Conservation (phyloP, 2,113 vertebrate species). For the Gadus macrocephalus region DNA sequence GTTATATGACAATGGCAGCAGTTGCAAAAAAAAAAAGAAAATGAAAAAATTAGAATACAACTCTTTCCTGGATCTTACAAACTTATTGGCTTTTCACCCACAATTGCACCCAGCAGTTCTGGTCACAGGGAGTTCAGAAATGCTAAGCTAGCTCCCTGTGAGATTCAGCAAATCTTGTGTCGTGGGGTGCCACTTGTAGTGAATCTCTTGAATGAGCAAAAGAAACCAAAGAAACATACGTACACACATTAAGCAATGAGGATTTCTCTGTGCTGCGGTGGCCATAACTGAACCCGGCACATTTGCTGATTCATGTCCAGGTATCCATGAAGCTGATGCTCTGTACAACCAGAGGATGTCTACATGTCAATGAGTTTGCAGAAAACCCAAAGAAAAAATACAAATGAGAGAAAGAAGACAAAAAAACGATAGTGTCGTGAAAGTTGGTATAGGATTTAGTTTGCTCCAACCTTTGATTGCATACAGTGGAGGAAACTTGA, state of each 20-base stretch:
- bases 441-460: conserved; percentile 23
- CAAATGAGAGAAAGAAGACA: background rate
- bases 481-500: conserved; percentile 42
- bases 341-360: too few species aligned
- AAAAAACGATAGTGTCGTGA: conserved; percentile 27
- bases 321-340: too few species aligned
- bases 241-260: background rate
- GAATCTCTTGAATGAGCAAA: too few species aligned
- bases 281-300: background rate
- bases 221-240: too few species aligned
- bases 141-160: too few species aligned
- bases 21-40: background rate
- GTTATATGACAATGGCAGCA: conserved; percentile 11
- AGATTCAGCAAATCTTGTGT: too few species aligned
- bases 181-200: too few species aligned
- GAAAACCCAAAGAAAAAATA: background rate
- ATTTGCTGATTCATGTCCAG: background rate
- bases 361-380: background rate
- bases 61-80: background rate
- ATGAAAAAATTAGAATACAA: background rate
- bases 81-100: too few species aligned
- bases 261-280: background rate
- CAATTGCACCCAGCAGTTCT: background rate
- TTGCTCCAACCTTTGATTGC: conserved; percentile 38
- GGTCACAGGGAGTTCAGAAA: too few species aligned